Evolutionary conservation across 1,140 invertebrate species (phyloP).

Genomic region (Meloidogyne exigua): DNA sequence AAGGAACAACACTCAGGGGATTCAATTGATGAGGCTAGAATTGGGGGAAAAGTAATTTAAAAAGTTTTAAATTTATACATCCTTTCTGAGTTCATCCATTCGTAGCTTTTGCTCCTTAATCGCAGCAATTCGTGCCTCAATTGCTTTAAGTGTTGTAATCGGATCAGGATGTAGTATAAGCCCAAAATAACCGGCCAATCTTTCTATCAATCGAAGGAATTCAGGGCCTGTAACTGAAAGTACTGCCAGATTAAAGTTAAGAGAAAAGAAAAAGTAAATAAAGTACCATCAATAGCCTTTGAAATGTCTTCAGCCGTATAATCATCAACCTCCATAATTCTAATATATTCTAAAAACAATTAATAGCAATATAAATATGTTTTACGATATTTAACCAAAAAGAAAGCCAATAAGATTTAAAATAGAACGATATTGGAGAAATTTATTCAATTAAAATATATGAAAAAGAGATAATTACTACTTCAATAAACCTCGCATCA

Average conservation of each 20-base stretch:
- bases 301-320: not conserved
- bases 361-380: no score
- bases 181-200: slow-evolving; percentile 21
- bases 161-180: slow-evolving; percentile 28
- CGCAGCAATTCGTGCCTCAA: slow-evolving; percentile 19
- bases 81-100: not conserved
- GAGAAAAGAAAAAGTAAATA: not conserved
- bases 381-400: no score
- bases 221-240: not conserved
- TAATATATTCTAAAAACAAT: no score
- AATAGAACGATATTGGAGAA: no score
- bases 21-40: slow-evolving; percentile 9
- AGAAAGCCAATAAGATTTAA: no score
- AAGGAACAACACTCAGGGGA: not conserved
- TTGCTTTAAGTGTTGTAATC: slow-evolving; percentile 26
- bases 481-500: no score
- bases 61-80: not conserved
- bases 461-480: no score
- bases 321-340: not conserved
- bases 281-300: not conserved
- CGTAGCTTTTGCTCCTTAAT: not conserved
- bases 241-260: not conserved
- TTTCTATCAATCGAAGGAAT: not conserved
- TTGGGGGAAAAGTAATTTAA: not conserved
- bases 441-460: no score